A percentile compares a stretch with the other conserved stretches of the same genome.
These are phyloP conservation scores for Parambassis ranga DNA, from an alignment of 2,797 vertebrate species.

Conservation along the genomic window DNA sequence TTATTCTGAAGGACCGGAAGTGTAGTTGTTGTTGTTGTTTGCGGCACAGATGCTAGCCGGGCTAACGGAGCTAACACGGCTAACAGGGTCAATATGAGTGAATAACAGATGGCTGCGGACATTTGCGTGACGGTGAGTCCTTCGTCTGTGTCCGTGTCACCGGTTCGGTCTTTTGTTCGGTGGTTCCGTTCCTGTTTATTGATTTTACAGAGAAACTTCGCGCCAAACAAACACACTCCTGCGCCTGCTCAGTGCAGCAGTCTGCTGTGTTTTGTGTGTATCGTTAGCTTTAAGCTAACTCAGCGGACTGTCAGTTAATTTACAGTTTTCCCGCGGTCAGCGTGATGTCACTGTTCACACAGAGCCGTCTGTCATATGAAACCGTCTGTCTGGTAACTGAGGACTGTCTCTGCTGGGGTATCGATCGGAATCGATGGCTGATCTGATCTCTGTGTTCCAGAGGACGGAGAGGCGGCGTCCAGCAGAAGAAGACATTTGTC, in stretches of 20 bases:
- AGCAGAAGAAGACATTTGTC: slow-evolving; percentile 11
- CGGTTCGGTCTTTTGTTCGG: not conserved
- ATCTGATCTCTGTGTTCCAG: not conserved
- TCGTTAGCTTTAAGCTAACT: not conserved
- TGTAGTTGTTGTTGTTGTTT: not conserved
- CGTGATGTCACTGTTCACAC: too few species aligned
- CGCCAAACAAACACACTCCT: not conserved
- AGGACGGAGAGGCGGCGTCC: not conserved
- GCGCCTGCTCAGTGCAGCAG: not conserved
- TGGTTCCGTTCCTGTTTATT: not conserved
- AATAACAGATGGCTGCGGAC: slow-evolving; percentile 1
- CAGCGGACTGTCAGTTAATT: too few species aligned
- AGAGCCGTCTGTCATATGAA: too few species aligned
- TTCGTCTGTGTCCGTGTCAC: too few species aligned
- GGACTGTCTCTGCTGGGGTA: too few species aligned
- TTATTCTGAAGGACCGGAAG: slow-evolving; percentile 30
- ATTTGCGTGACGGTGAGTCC: not conserved
- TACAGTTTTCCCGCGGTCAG: too few species aligned
- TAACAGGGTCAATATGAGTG: not conserved
- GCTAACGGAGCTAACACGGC: not conserved
- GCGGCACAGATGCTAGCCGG: not conserved
- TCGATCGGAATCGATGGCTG: too few species aligned
- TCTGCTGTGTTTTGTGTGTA: not conserved
- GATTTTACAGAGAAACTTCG: not conserved
- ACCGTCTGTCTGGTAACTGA: too few species aligned